These are phyloP conservation scores for Willowsia nigromaculata DNA, from an alignment of 2,888 invertebrate species.

Conservation along the genomic window DNA sequence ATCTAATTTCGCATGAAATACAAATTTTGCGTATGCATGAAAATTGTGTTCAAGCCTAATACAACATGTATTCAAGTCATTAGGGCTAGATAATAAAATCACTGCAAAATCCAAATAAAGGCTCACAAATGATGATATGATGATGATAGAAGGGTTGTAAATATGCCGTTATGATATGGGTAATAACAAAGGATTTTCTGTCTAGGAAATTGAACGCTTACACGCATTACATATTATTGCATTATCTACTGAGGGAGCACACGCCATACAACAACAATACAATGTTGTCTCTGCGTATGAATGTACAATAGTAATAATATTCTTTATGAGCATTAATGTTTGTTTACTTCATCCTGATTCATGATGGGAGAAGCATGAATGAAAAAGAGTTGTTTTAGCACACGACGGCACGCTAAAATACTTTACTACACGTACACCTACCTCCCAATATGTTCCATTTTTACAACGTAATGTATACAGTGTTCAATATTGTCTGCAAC, in stretches of 20 bases:
- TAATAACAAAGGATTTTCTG: conserved; percentile 17
- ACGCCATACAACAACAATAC: background rate
- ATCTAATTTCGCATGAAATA: background rate
- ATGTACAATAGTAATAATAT: background rate
- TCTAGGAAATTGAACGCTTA: conserved; percentile 13
- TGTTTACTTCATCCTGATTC: background rate
- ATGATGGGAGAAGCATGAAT: background rate
- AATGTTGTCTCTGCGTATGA: background rate
- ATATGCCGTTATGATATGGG: background rate
- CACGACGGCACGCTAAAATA: too few relatives aligned
- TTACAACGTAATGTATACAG: background rate
- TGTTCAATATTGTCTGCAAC: background rate
- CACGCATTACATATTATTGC: background rate
- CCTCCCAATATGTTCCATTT: background rate
- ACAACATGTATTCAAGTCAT: background rate
- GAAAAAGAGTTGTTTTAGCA: background rate
- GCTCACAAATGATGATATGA: background rate
- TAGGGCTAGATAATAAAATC: background rate
- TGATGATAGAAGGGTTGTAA: conserved; percentile 20
- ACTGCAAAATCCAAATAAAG: background rate
- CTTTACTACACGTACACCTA: background rate
- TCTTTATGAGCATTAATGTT: background rate
- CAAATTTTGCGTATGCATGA: background rate
- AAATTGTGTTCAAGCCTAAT: background rate
- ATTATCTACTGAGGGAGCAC: background rate